These are phyloP conservation scores for Oryzias curvinotus DNA, from an alignment of 2,113 vertebrate genomes.

Conservation along the genomic window DNA sequence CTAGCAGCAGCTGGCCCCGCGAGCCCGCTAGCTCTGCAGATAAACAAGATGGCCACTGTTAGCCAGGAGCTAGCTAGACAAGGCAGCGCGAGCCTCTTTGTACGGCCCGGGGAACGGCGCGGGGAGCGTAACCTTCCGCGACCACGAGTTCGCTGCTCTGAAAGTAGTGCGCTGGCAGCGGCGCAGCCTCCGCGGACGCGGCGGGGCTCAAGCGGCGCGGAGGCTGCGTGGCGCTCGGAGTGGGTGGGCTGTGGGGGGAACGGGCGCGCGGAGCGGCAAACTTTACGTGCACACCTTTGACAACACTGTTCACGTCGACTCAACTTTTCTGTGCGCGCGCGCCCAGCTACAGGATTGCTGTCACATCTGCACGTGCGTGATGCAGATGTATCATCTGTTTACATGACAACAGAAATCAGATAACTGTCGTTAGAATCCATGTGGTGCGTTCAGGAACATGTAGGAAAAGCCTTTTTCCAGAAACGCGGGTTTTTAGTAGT, in stretches of 20 bases:
- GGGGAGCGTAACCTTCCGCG: neutral
- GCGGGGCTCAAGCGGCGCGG: neutral
- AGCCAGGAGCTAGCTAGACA: constrained; percentile 51
- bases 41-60: constrained; percentile 82
- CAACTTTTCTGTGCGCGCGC: too few relatives aligned
- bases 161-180: neutral
- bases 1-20: constrained; percentile 38
- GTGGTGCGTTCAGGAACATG: too few relatives aligned
- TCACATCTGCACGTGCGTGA: too few relatives aligned
- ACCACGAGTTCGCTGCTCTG: neutral
- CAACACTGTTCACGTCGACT: too few relatives aligned
- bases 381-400: too few relatives aligned
- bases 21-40: constrained; percentile 35
- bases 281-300: too few relatives aligned
- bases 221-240: constrained; percentile 43
- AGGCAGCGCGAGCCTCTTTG: constrained; percentile 68
- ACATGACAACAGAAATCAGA: too few relatives aligned
- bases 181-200: too few relatives aligned
- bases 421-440: too few relatives aligned
- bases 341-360: too few relatives aligned
- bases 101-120: constrained; percentile 36
- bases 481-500: too few relatives aligned
- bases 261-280: constrained; percentile 7
- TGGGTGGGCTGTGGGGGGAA: constrained; percentile 25
- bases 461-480: too few relatives aligned